These are phyloP conservation scores for Pseudomyrmex flavicornis DNA, from an alignment of 1,140 invertebrate genomes.

Conservation along the genomic window DNA sequence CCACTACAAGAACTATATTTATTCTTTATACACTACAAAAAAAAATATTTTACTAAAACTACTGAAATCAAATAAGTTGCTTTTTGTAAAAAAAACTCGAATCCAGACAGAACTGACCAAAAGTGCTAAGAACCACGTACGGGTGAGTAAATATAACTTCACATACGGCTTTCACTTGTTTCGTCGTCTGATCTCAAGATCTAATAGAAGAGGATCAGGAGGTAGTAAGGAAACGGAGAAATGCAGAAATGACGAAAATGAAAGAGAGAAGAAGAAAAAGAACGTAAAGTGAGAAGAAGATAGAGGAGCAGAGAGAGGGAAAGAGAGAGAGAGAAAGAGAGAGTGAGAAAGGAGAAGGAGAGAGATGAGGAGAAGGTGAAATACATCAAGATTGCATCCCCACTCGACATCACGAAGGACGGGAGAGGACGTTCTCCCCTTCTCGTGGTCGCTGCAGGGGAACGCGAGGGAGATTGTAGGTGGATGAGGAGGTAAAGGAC, in stretches of 20 bases:
- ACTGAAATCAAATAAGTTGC: no score
- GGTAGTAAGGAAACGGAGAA: constrained; percentile 34
- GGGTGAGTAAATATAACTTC: constrained; percentile 55
- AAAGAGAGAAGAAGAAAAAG: constrained; percentile 6
- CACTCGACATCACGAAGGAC: constrained; percentile 59
- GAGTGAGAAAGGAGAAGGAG: constrained; percentile 45
- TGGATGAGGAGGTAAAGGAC: constrained; percentile 55
- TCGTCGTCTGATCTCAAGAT: constrained; percentile 50
- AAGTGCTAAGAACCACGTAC: constrained; percentile 57
- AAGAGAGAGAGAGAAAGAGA: constrained; percentile 14
- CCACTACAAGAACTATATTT: no score
- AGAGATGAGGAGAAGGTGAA: constrained; percentile 70
- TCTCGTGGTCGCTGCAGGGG: constrained; percentile 66
- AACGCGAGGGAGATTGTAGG: constrained; percentile 68
- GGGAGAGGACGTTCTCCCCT: constrained; percentile 66
- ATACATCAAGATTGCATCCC: constrained; percentile 78
- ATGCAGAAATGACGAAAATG: constrained; percentile 48
- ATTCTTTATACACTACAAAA: no score
- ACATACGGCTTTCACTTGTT: constrained; percentile 65
- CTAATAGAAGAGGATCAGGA: constrained; percentile 26
- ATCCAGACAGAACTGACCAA: constrained; percentile 57
- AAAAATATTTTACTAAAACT: no score
- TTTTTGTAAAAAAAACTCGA: constrained; percentile 1
- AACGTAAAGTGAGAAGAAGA: constrained; percentile 5
- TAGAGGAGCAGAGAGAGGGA: background rate